Base-by-base conservation (phyloP, 1,140 invertebrate genomes). In the Zaprionus inermis region DNA sequence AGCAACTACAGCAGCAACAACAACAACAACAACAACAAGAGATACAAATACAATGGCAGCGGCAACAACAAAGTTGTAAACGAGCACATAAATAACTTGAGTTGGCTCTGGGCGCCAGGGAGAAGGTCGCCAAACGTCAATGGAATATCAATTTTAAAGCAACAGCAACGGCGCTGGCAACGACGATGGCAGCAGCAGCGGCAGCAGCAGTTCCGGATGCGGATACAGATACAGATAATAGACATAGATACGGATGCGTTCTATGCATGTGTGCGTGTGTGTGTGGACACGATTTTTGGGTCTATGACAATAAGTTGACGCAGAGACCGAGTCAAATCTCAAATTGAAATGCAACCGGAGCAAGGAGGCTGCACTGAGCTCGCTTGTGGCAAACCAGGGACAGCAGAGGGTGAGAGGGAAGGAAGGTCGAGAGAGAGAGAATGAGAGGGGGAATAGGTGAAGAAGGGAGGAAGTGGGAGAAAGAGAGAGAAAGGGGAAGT, bases 91-190 rank as follows among this genome's bases (percentile, higher is more conserved):
- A 86, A 86, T 86, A 86, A 88, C 72, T 85, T 77, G 79, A 77
- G 67, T 60, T 56, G 64, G 72, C 66, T 52, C 38, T 52, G 56
- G 72, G 63, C 68, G 38, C 24, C 36, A 44, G 38, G 38, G 24
- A 54, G 44, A 65, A 69, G 71, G 75, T 73, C 79, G 78, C 83
- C 82, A 81, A 88, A 86, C 83, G 83, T 86, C 83, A 86, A 79
- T 86, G 79, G 83, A 86, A 86, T 86, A 86, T 88, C 83, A 86
- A 86, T 86, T 86, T 86, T 83, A 88, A 86, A 86, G 57, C 71
- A 70, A 59, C 52, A 55, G 30, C 16, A 22, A 1, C 10, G 22
- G 51, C 18, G 32, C 14, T 22, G 14, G 58, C 41, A 44, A 14
- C n/a, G 14, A 24, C 22, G 4, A 4, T 4, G 4, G 24, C 24